Evolutionary conservation across 2,888 invertebrate species (phyloP).

Genomic region (Polydrusus cervinus): DNA sequence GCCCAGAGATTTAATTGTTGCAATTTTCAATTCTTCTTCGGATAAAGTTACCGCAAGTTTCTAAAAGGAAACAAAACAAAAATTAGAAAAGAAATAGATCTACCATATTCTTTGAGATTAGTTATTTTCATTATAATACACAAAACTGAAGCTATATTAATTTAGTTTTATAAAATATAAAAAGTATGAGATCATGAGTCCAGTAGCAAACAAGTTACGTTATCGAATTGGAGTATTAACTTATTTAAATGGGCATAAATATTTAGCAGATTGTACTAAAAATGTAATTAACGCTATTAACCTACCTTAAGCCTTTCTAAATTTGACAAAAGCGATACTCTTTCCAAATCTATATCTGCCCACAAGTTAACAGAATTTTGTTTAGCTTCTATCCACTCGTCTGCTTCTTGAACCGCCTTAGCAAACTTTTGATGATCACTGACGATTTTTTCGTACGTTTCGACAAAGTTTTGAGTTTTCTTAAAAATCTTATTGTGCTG

Average conservation of each 20-base stretch:
- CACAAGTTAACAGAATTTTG: constrained; percentile 87
- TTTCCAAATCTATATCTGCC: constrained; percentile 88
- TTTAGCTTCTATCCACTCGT: constrained; percentile 91
- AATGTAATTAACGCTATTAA: constrained; percentile 7
- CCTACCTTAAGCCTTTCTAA: constrained; percentile 82
- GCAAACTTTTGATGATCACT: constrained; percentile 92
- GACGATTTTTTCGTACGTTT: constrained; percentile 90
- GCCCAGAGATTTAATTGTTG: constrained; percentile 86
- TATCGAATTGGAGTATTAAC: too few species aligned
- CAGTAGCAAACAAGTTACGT: too few species aligned
- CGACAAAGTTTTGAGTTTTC: constrained; percentile 84
- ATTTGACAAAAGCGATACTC: constrained; percentile 89
- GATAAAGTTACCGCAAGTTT: constrained; percentile 85
- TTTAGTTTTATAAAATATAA: too few species aligned
- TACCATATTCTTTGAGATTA: background rate
- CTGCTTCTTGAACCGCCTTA: constrained; percentile 88
- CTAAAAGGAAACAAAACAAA: constrained; percentile 57
- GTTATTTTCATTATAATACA: too few species aligned
- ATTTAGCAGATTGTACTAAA: background rate
- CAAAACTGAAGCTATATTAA: too few species aligned
- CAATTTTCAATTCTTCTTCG: constrained; percentile 90
- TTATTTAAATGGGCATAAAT: too few species aligned
- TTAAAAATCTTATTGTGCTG: constrained; percentile 83
- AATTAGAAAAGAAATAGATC: background rate
- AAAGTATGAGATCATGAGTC: too few species aligned